Evolutionary conservation across 2,888 invertebrate species (phyloP).

Genomic region (Strigamia crassipes): DNA sequence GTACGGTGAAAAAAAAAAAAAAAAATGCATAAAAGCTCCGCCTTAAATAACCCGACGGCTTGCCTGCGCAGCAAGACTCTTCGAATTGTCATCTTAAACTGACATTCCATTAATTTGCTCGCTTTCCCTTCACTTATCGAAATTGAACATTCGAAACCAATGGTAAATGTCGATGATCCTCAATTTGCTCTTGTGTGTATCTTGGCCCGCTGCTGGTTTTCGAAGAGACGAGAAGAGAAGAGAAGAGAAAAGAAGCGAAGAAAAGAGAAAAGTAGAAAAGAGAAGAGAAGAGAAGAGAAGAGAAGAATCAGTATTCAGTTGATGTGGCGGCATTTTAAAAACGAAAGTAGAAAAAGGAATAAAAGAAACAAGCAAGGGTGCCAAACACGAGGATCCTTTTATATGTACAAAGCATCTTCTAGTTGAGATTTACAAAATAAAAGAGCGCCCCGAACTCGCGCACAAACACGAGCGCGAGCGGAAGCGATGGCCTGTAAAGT

Average conservation of each 20-base stretch:
- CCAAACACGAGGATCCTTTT: conserved; percentile 39
- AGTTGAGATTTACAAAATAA: conserved; percentile 40
- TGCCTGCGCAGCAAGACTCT: neutral
- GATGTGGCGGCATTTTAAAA: conserved; percentile 7
- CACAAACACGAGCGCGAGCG: conserved; percentile 1
- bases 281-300: neutral
- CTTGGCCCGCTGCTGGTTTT: neutral
- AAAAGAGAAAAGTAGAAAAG: neutral
- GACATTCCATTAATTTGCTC: conserved; percentile 37
- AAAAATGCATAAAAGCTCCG: neutral
- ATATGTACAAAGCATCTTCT: conserved; percentile 40
- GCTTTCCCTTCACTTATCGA: conserved; percentile 27
- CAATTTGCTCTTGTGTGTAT: neutral
- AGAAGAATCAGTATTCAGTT: conserved; percentile 18
- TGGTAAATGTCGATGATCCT: conserved; percentile 17
- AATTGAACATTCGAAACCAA: conserved; percentile 29
- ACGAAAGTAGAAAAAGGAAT: conserved; percentile 5
- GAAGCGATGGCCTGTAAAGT: conserved; percentile 39
- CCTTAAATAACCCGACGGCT: neutral
- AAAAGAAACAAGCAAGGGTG: conserved; percentile 14
- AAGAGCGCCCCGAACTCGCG: conserved; percentile 5
- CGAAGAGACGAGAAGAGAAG: no score
- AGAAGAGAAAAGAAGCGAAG: neutral
- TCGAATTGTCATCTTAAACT: conserved; percentile 8
- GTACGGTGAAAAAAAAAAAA: neutral